Evolutionary conservation across 2,888 invertebrate genomes (phyloP).

Genomic region (Hedychridium roseum): DNA sequence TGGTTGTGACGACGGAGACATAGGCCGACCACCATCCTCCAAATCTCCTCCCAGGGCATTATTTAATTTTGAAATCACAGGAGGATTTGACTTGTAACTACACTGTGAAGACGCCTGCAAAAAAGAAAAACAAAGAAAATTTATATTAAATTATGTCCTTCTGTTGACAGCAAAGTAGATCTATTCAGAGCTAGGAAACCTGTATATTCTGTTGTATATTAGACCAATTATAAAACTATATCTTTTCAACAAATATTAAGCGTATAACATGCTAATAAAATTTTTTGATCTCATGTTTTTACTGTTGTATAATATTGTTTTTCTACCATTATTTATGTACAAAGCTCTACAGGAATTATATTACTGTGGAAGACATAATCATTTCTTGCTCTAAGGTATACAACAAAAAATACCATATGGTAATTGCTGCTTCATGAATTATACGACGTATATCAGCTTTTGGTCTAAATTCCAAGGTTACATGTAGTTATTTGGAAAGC

Average conservation of each 20-base stretch:
- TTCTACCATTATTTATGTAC: no score
- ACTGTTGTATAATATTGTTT: no score
- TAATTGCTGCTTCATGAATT: constrained; percentile 13
- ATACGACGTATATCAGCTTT: constrained; percentile 23
- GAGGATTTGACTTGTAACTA: constrained; percentile 73
- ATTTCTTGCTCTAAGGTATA: constrained; percentile 5
- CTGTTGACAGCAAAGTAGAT: not conserved
- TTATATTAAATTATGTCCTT: constrained; percentile 5
- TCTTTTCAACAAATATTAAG: not conserved
- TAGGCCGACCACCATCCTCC: constrained; percentile 66
- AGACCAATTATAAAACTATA: not conserved
- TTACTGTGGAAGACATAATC: no score
- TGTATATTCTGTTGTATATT: not conserved
- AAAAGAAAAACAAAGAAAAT: constrained; percentile 23
- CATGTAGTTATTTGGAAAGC: constrained; percentile 48
- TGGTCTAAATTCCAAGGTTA: constrained; percentile 41
- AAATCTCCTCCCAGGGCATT: constrained; percentile 68
- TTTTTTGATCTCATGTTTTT: no score
- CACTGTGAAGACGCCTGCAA: constrained; percentile 70
- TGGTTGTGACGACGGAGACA: constrained; percentile 67
- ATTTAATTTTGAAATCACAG: constrained; percentile 70
- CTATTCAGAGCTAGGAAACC: not conserved
- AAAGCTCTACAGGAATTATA: no score
- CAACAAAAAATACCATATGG: constrained; percentile 8
- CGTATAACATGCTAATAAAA: constrained; percentile 1